Evolutionary conservation across 2,888 invertebrate species (phyloP).

Genomic region (Rhaphigaster nebulosa): DNA sequence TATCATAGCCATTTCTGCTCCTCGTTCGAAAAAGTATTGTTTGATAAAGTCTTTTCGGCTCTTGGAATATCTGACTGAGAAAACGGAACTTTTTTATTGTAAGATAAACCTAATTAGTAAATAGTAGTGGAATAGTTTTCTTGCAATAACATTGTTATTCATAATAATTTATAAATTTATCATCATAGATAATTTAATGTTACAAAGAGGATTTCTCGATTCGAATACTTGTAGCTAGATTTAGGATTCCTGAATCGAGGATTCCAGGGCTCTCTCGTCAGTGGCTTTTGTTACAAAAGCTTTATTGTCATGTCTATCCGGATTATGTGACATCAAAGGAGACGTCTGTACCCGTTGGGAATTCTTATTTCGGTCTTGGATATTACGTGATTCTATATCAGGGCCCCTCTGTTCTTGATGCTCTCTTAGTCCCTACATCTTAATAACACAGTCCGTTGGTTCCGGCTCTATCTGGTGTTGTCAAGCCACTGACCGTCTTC

Average conservation of each 20-base stretch:
- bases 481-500: neutral
- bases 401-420: neutral
- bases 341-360: neutral
- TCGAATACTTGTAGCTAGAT: neutral
- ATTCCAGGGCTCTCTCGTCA: neutral
- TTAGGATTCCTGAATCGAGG: neutral
- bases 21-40: neutral
- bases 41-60: neutral
- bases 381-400: constrained; percentile 22
- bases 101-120: neutral
- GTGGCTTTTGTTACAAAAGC: neutral
- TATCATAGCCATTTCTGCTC: neutral
- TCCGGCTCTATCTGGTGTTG: neutral
- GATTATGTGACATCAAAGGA: constrained; percentile 17
- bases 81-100: neutral
- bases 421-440: constrained; percentile 2
- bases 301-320: constrained; percentile 8
- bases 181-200: too few relatives aligned
- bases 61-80: neutral
- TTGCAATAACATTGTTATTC: neutral
- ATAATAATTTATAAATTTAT: neutral
- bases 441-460: constrained; percentile 34
- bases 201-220: neutral
- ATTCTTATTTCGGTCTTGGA: neutral
- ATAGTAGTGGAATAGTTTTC: neutral